phyloP scores from a whole-genome alignment of 2,797 vertebrate species.

The Limosa lapponica region DNA sequence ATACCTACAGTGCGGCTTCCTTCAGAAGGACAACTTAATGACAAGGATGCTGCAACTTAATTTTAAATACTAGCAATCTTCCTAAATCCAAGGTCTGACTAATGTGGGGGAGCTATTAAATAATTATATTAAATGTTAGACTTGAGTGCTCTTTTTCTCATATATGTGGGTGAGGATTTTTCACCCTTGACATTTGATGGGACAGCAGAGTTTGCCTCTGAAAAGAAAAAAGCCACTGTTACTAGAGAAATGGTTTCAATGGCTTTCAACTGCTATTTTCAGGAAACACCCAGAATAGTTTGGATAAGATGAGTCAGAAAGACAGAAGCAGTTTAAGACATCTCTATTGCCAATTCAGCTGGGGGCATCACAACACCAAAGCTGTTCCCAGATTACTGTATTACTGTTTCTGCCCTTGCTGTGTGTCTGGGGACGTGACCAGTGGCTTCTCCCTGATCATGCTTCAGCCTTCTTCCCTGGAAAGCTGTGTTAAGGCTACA shows the following conservation, averaged over 20 bases:
- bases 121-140: not conserved
- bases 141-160: not conserved
- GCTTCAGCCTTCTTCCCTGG: not conserved
- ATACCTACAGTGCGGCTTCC: not conserved
- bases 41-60: not conserved
- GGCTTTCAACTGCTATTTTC: not conserved
- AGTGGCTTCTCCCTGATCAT: not conserved
- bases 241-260: not conserved
- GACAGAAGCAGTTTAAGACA: not conserved
- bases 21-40: slow-evolving; percentile 19
- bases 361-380: not conserved
- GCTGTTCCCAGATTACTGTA: not conserved
- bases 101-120: not conserved
- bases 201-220: not conserved
- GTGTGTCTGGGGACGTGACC: not conserved
- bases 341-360: not conserved
- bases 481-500: not conserved
- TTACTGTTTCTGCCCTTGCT: not conserved
- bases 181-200: not conserved
- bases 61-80: not conserved
- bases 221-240: not conserved
- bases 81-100: not conserved
- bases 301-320: slow-evolving; percentile 2
- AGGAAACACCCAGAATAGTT: not conserved
- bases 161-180: not conserved